These are phyloP conservation scores for Vidua chalybeata DNA, from an alignment of 2,113 vertebrate species.

Conservation along the genomic window DNA sequence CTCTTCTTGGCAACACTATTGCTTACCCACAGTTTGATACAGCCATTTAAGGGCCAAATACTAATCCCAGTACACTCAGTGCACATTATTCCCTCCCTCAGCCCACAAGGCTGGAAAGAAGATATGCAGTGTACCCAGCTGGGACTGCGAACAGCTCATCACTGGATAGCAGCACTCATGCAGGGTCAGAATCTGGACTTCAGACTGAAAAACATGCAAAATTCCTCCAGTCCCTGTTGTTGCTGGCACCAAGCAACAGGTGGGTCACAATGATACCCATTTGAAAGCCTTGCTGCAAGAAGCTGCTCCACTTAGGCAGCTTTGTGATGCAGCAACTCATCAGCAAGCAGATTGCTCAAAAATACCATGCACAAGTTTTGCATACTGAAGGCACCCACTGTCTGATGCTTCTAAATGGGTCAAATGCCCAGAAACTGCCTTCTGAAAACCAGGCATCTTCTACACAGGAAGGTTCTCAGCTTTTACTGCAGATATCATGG, in stretches of 20 bases:
- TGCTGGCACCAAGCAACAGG: too few relatives aligned
- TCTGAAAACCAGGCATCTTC: neutral
- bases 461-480: neutral
- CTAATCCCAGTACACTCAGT: neutral
- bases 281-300: neutral
- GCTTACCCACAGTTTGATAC: neutral
- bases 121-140: neutral
- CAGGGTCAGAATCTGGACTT: neutral
- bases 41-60: neutral
- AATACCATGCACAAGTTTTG: fast-evolving
- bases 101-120: neutral
- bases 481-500: neutral
- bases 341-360: neutral
- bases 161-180: neutral
- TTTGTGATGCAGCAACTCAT: neutral
- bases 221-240: neutral
- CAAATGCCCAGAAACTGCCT: neutral
- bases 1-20: neutral
- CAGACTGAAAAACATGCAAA: neutral
- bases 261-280: fast-evolving
- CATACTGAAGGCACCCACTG: neutral
- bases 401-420: neutral
- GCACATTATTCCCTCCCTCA: neutral
- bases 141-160: neutral
- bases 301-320: neutral